Base-by-base conservation (phyloP, 1,140 invertebrate species). In the Argopecten irradians region DNA sequence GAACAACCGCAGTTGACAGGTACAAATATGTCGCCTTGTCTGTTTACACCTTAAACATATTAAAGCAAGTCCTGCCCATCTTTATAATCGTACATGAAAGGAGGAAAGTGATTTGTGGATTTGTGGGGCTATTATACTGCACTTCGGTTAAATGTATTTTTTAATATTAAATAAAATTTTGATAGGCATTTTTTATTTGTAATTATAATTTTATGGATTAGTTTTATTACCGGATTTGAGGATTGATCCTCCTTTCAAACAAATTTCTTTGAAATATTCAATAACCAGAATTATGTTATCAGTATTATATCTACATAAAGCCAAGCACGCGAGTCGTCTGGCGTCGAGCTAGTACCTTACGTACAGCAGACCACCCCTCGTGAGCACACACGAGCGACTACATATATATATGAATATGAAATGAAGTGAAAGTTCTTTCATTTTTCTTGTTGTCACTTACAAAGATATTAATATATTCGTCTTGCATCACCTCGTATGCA, bases 181-280 rank as follows among this genome's bases (percentile, higher is more conserved):
- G 28, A 71, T 71, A 71, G 55, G 28, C 11, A 16, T 14, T n/a
- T 71, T 71, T 71, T 71, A 71, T 71, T 71, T 71, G 55, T 71
- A 71, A 71, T 71, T 71, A 71, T 1, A 71, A 71, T 71, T 71
- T 28, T 71, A 71, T 71, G 55, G 55, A 71, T 71, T 28, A 71
- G 22, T 71, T 71, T 71, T 28, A 71, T 71, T 71, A 71, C 55
- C 55, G 55, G 55, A 71, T 71, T 71, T 71, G 22, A 5, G 55
- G 55, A 71, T 28, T 71, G 22, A 28, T 71, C 55, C 22, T 11
- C 55, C 13, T 71, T 71, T 71, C 55, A 71, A 71, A 71, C 55
- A 71, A 28, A 71, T 71, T 71, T 71, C 55, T 71, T 71, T 71
- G 55, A 71, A 71, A 71, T 28, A 71, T 71, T 71, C 55, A 71